phyloP scores from a whole-genome alignment of 1,140 invertebrate genomes.

The Samia ricini region DNA sequence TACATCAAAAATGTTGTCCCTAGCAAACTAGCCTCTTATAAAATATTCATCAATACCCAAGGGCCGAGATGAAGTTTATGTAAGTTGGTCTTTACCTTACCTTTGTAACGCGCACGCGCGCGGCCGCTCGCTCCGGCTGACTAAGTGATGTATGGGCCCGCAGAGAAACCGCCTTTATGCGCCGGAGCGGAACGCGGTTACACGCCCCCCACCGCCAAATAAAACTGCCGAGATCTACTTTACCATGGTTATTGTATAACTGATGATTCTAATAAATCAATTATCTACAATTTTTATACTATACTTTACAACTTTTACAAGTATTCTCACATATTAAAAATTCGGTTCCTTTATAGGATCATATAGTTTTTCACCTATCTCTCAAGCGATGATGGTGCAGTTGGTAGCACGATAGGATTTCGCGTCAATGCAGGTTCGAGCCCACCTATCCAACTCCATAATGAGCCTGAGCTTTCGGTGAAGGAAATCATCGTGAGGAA shows the following conservation, averaged over 20 bases:
- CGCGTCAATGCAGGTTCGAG: no score
- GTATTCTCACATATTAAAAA: no score
- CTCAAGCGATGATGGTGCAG: no score
- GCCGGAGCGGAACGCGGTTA: slow-evolving; percentile 9
- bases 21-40: background rate
- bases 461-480: no score
- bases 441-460: no score
- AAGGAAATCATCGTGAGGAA: no score
- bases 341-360: no score
- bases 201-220: slow-evolving; percentile 9
- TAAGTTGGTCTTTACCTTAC: no score
- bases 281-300: background rate
- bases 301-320: background rate
- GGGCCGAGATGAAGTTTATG: slow-evolving; percentile 12
- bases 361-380: no score
- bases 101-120: slow-evolving; percentile 36
- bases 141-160: slow-evolving; percentile 66
- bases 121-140: slow-evolving; percentile 35
- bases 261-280: background rate
- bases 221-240: slow-evolving; percentile 7
- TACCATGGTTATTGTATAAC: background rate
- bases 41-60: slow-evolving; percentile 35
- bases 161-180: slow-evolving; percentile 25
- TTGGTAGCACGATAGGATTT: no score
- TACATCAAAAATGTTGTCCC: background rate